Percentiles rank a stretch among this genome's conserved stretches.
Evolutionary conservation across 1,140 invertebrate genomes (phyloP).

Genomic region (Heliconius hermathena): DNA sequence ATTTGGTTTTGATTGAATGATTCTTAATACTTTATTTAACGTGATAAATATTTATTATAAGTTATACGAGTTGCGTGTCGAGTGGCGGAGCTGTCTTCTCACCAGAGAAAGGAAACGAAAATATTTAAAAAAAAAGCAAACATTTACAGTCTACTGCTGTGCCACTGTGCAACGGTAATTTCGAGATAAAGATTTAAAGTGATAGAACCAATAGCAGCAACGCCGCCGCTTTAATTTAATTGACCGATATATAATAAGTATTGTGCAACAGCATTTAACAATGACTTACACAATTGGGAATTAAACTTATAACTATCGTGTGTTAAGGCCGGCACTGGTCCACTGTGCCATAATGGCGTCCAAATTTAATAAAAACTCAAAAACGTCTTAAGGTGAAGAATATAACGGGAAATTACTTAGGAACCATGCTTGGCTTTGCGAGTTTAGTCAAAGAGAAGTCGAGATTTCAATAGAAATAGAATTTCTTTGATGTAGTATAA

Average conservation of each 20-base stretch:
- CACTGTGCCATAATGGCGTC: background rate
- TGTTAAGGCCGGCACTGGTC: background rate
- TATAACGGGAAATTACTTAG: conserved; percentile 54
- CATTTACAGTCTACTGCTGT: too few species aligned
- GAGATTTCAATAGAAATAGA: conserved; percentile 60
- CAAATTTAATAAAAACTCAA: conserved; percentile 18
- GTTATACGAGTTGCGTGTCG: too few species aligned
- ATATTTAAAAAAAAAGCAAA: too few species aligned
- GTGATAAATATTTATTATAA: too few species aligned
- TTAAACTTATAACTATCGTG: background rate
- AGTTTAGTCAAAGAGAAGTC: conserved; percentile 52
- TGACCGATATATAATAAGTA: too few species aligned
- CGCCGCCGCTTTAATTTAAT: too few species aligned
- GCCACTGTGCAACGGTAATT: too few species aligned
- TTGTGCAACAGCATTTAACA: too few species aligned
- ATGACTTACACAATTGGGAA: background rate
- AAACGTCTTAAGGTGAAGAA: conserved; percentile 42
- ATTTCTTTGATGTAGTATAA: conserved; percentile 64
- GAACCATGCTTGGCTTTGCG: conserved; percentile 53
- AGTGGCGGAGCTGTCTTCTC: too few species aligned
- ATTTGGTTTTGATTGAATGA: conserved; percentile 6
- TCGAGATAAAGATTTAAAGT: too few species aligned
- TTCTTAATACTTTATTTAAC: background rate
- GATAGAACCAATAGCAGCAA: too few species aligned
- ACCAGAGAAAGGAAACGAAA: too few species aligned